Evolutionary conservation across 2,113 vertebrate genomes (phyloP), one percentile per base, ranked within the genome.

Genomic region (Fulica atra): DNA sequence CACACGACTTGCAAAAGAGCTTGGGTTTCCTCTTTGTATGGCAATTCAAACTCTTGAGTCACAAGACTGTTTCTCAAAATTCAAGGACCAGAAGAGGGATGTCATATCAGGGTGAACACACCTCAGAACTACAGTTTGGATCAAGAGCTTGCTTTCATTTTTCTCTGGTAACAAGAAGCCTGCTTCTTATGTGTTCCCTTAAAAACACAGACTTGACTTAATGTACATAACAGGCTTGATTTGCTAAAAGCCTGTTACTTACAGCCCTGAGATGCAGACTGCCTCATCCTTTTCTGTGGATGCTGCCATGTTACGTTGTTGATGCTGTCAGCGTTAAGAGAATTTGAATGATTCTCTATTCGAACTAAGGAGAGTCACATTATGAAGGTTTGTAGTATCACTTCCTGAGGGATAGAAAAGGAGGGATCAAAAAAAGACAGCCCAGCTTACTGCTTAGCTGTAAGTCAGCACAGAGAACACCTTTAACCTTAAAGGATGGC

Each of bases 161-260:
- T 91, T 56, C 35, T 64, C 77, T 48, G 25, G 24, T 60, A 76
- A 79, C 53, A 91, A 85, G 86, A 92, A 92, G 73, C 19, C 84
- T 68, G 26, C 38, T 95, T 84, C 84, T 89, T 87, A 76, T 29
- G 57, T 95, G 86, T 87, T 84, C 81, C 57, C 93, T 95, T 93
- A 66, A 20, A 93, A 91, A 42, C 31, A 28, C 0, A 9, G n/a
- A 36, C 38, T 42, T 48, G 36, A 57, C 26, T 70, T 16, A 46
- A 48, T 51, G 31, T 24, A 42, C 13, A 0, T 53, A 50, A 64
- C 46, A 61, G 56, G 63, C 35, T 82, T 15, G 6, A 5, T 56
- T 60, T 64, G 51, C 48, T 74, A n/a, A 50, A 59, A 79, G 40
- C n/a, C 54, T 69, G 17, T 40, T 73, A 50, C 7, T 33, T 33